Conservation (phyloP, 2,113 vertebrate genomes). For the Pseudopipra pipra region DNA sequence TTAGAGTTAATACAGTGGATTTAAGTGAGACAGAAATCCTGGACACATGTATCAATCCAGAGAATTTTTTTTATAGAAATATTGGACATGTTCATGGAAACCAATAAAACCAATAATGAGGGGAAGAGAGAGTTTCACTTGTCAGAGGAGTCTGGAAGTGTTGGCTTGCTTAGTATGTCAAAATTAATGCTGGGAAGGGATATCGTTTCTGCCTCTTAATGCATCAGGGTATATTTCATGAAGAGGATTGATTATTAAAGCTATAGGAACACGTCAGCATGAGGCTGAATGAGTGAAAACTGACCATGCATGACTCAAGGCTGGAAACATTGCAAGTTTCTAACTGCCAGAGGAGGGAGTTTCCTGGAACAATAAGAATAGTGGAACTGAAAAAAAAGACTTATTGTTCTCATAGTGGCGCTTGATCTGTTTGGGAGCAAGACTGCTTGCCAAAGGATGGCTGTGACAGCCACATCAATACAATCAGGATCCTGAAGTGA, state of each 20-base stretch:
- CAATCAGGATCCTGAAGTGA: background rate
- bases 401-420: background rate
- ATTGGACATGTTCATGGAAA: background rate
- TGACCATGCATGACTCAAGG: background rate
- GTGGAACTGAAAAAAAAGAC: background rate
- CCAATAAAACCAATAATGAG: background rate
- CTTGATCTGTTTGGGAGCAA: background rate
- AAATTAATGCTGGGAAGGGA: background rate
- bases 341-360: background rate
- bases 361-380: background rate
- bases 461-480: background rate
- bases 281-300: background rate
- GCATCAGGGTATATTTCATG: background rate
- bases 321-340: background rate
- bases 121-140: background rate
- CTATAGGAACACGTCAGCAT: background rate
- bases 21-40: background rate
- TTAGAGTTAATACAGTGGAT: background rate
- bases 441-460: background rate
- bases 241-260: background rate
- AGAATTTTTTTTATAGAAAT: background rate
- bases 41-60: background rate
- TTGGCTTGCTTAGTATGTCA: background rate
- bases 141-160: background rate
- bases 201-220: background rate